A percentile compares a stretch with the other conserved stretches of the same genome.
These are phyloP conservation scores for Urocynchramus pylzowi DNA, from an alignment of 2,113 vertebrate species.

Conservation along the genomic window DNA sequence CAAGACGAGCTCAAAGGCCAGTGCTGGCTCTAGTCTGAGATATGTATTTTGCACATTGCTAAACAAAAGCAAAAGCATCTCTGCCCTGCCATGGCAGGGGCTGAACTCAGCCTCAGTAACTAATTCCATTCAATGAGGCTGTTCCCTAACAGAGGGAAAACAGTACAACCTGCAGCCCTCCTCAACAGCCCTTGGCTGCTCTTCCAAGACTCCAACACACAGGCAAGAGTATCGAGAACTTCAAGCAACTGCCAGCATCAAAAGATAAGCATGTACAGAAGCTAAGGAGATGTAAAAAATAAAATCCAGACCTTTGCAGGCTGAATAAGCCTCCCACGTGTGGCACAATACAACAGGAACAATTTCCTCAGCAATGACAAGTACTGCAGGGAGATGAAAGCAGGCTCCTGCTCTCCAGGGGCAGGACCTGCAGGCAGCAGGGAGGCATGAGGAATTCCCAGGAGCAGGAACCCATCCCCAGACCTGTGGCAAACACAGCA, in stretches of 20 bases:
- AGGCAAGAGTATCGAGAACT: fast-evolving
- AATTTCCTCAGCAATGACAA: not conserved
- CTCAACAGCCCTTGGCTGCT: not conserved
- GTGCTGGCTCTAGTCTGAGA: not conserved
- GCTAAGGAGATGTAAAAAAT: not conserved
- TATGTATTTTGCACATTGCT: not conserved
- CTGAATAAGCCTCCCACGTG: not conserved
- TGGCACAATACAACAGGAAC: not conserved
- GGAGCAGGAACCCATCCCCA: not conserved
- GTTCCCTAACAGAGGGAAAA: not conserved
- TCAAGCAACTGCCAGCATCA: not conserved
- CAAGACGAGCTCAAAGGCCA: not conserved
- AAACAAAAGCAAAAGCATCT: not conserved
- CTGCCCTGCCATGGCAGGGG: not conserved
- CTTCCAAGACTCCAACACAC: not conserved
- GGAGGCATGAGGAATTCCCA: not conserved
- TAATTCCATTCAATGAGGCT: not conserved
- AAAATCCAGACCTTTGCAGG: not conserved
- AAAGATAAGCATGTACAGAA: not conserved
- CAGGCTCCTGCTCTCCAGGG: not conserved
- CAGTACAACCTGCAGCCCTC: not conserved
- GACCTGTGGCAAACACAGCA: not conserved
- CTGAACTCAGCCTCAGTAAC: not conserved
- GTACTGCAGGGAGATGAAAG: not conserved
- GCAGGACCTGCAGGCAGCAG: not conserved